Evolutionary conservation across 1,140 invertebrate genomes (phyloP).

Genomic region (Ips nitidus): DNA sequence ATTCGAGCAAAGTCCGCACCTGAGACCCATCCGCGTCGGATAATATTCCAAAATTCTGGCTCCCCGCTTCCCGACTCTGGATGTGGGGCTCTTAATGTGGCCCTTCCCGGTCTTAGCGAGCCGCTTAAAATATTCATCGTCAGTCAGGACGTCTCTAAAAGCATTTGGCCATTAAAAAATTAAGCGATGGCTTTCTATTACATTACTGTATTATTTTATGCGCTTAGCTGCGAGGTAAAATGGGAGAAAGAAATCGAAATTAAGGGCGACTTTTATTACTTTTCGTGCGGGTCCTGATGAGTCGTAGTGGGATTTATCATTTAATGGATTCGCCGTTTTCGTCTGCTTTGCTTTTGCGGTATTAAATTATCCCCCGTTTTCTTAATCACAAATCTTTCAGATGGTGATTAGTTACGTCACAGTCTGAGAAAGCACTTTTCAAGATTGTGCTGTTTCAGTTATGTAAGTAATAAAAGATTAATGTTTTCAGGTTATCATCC

Average conservation of each 20-base stretch:
- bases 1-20: conserved; percentile 22
- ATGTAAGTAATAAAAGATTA: too few species aligned
- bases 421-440: too few species aligned
- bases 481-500: too few species aligned
- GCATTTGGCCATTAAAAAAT: conserved; percentile 55
- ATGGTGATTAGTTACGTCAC: too few species aligned
- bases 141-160: conserved; percentile 52
- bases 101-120: conserved; percentile 22
- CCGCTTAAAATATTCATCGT: conserved; percentile 52
- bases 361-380: too few species aligned
- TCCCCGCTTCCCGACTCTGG: background rate
- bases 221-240: conserved; percentile 42
- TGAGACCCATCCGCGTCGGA: conserved; percentile 10
- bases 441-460: too few species aligned
- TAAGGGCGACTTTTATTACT: conserved; percentile 33
- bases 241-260: conserved; percentile 47
- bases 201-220: conserved; percentile 52
- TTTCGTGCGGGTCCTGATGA: background rate
- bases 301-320: background rate
- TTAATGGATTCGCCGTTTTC: background rate
- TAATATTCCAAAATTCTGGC: conserved; percentile 29
- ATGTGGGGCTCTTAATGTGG: conserved; percentile 32
- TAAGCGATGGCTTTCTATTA: conserved; percentile 49
- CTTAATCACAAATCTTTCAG: too few species aligned
- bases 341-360: too few species aligned